Base-by-base conservation (phyloP, 2,797 vertebrate species). In the Enteromius unitaeniatus region DNA sequence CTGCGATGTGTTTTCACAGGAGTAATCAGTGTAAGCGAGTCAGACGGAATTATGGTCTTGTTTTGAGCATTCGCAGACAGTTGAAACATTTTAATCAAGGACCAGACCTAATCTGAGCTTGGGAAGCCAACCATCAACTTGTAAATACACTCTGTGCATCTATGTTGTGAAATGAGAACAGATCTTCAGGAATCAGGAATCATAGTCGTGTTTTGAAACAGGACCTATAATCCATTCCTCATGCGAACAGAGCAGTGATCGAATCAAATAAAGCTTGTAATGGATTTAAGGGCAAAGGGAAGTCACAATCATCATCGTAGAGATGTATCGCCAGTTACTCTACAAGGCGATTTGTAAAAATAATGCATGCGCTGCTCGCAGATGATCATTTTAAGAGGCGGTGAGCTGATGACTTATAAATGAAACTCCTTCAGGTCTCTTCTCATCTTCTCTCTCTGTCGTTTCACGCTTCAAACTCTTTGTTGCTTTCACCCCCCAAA, bases 271-370 rank as follows among this genome's bases (percentile, higher is more conserved):
- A 90, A 85, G 23, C 86, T 87, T 91, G 90, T 91, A 90, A 89
- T 87, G 80, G 82, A 87, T 89, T 88, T 88, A 85, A 87, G 86
- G 82, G 85, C 76, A 82, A 87, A 78, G 78, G 89, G 74, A 89
- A 86, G 88, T 86, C 84, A 40, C 74, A 7, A 69, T 92, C 89
- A 89, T 93, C 90, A 89, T 93, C 87, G 55, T 88, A 81, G 90
- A 75, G 88, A 92, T 89, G 83, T 86, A 90, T 77, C 58, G 86
- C 84, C 26, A 83, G 91, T 92, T 93, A 89, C 88, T 94, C 92
- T 91, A 91, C 82, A 89, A 93, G 90, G 87, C 83, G 21, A 89
- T 93, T 94, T 92, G 90, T 93, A 92, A 91, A 89, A 92, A 89
- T 90, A 91, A 86, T 86, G 91, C 84, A 89, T 90, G 92, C 91